Base-by-base conservation (phyloP, 2,113 vertebrate species). In the Tychaedon coryphoeus region DNA sequence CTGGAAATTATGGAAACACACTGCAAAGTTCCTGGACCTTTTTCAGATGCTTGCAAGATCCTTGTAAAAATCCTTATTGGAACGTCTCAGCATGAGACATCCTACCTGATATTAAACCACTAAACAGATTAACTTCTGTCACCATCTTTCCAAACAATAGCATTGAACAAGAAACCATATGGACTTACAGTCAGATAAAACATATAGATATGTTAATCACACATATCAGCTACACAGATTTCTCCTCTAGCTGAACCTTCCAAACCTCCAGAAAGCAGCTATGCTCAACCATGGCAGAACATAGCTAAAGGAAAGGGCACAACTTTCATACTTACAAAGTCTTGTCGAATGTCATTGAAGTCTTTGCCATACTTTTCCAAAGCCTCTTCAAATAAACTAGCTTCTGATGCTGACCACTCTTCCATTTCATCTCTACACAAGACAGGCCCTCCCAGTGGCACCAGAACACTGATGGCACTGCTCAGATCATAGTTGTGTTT, bases 311-410 rank as follows among this genome's bases (percentile, higher is more conserved):
- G 20, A 47, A 48, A 47, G 26, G 2, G 1, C 10, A 18, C 9
- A 22, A 45, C 38, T 80, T 69, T 71, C 16, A 47, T 81, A 99
- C 99, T 99, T 97, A 99, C 99, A 97, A 99, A 99, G 97, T 99
- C 99, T 98, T 99, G 99, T 97, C 99, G 99, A 96, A 99, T 99
- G 95, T 99, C 99, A 60, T 99, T 99, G 98, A 99, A 99, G 98
- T 99, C 99, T 97, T 99, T 99, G 94, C 99, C 99, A 51, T 99
- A 99, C 96, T 99, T 99, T 96, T 99, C 99, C 96, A 99, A 92
- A 8, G 99, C 99, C 93, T 99, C 99, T 96, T 99, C 99, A 86
- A 99, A 99, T 96, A 99, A 98, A 97, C 98, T 99, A 13, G 99
- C 99, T 97, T 99, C 99, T 16, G 99, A 99, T 42, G 99, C 99